Evolutionary conservation across 2,113 vertebrate genomes (phyloP).

Genomic region (Lepus europaeus): DNA sequence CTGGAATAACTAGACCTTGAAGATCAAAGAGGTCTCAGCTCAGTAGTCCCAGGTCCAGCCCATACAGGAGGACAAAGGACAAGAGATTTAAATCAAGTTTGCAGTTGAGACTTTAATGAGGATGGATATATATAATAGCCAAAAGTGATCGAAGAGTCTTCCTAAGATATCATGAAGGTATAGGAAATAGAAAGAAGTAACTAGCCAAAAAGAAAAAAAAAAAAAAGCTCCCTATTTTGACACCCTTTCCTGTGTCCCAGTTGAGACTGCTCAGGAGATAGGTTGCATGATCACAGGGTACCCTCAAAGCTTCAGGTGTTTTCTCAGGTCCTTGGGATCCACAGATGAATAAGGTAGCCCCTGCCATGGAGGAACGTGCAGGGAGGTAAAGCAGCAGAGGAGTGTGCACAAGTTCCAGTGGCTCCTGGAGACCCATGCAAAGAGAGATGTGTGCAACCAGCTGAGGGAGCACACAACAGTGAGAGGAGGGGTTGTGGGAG

Average conservation of each 20-base stretch:
- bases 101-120: neutral
- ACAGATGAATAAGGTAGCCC: neutral
- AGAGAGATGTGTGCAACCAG: neutral
- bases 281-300: neutral
- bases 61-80: neutral
- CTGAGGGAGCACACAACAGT: neutral
- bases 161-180: neutral
- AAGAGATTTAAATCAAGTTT: conserved; percentile 29
- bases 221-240: neutral
- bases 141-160: conserved; percentile 6
- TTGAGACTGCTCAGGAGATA: neutral
- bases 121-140: neutral
- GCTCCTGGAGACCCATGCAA: neutral
- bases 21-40: neutral
- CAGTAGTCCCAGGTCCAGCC: neutral
- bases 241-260: neutral
- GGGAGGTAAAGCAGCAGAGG: neutral
- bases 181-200: neutral
- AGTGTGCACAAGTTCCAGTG: neutral
- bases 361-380: neutral
- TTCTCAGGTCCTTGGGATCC: neutral
- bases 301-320: neutral
- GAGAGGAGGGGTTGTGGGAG: neutral
- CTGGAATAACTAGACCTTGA: neutral
- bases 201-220: neutral